Percentiles rank a stretch among this genome's conserved stretches.
Conservation (phyloP, 2,113 vertebrate genomes). For the Vanacampus margaritifer region DNA sequence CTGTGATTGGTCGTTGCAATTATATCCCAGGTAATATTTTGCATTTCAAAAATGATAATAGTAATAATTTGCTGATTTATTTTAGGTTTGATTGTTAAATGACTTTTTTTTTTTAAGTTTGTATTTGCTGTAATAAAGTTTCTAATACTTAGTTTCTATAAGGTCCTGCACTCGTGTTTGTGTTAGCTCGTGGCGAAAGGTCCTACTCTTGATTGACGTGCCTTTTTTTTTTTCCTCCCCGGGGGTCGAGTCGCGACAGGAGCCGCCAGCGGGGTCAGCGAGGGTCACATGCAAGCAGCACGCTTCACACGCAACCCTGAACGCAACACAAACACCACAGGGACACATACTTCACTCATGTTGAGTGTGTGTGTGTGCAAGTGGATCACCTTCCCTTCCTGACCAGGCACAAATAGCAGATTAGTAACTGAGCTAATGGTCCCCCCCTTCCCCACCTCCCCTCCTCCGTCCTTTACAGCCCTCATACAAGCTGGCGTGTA, state of each 20-base stretch:
- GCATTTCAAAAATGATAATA: no score
- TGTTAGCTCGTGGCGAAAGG: not conserved
- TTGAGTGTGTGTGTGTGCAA: not conserved
- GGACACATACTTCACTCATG: not conserved
- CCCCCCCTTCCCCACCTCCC: slow-evolving; percentile 28
- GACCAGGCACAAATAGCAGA: slow-evolving; percentile 56
- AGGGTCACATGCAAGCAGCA: slow-evolving; percentile 26
- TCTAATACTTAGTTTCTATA: not conserved
- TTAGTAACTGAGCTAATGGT: slow-evolving; percentile 70
- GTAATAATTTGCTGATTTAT: no score
- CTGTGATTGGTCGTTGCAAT: no score
- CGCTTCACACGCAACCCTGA: slow-evolving; percentile 50
- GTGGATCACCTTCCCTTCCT: slow-evolving; percentile 63
- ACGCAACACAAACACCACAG: slow-evolving; percentile 7
- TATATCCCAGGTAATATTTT: no score
- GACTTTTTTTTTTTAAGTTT: not conserved
- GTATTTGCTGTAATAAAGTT: not conserved
- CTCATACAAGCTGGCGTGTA: slow-evolving; percentile 44
- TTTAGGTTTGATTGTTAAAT: no score
- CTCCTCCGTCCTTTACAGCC: slow-evolving; percentile 22
- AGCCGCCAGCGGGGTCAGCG: slow-evolving; percentile 30
- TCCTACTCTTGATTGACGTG: not conserved
- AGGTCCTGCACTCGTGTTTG: not conserved
- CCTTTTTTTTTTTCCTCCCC: not conserved
- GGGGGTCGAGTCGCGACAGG: slow-evolving; percentile 18